Evolutionary conservation across 2,797 vertebrate genomes (phyloP).

Genomic region (Melanotaenia trifasciata): DNA sequence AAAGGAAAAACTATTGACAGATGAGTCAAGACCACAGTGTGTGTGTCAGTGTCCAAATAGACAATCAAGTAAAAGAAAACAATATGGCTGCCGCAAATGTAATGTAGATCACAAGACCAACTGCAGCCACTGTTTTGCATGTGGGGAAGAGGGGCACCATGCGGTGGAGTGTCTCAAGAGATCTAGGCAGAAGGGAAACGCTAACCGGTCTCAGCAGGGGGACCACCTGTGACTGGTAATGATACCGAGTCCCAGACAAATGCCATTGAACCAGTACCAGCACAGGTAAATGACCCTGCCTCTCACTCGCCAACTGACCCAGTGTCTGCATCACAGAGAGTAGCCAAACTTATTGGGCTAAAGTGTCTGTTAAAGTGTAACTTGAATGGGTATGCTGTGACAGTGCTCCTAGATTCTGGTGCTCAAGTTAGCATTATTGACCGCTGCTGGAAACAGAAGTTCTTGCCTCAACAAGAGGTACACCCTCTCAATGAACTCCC

Average conservation of each 20-base stretch:
- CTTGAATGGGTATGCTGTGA: background rate
- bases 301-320: background rate
- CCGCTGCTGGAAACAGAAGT: background rate
- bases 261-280: background rate
- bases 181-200: background rate
- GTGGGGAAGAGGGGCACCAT: conserved; percentile 8
- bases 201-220: background rate
- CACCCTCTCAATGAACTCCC: background rate
- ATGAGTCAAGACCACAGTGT: background rate
- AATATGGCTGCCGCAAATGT: conserved; percentile 6
- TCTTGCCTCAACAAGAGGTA: background rate
- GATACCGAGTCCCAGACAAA: background rate
- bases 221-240: conserved; percentile 2
- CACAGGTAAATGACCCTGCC: background rate
- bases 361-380: background rate
- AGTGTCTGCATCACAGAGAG: background rate
- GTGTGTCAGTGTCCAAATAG: background rate
- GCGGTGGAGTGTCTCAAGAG: conserved; percentile 4
- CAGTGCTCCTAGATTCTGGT: background rate
- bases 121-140: conserved; percentile 12
- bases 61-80: background rate
- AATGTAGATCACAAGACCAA: background rate
- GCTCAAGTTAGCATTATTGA: conserved; percentile 6
- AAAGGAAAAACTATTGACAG: background rate
- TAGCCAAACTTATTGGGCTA: background rate